phyloP scores from a whole-genome alignment of 2,797 vertebrate species.

The Notamacropus eugenii region DNA sequence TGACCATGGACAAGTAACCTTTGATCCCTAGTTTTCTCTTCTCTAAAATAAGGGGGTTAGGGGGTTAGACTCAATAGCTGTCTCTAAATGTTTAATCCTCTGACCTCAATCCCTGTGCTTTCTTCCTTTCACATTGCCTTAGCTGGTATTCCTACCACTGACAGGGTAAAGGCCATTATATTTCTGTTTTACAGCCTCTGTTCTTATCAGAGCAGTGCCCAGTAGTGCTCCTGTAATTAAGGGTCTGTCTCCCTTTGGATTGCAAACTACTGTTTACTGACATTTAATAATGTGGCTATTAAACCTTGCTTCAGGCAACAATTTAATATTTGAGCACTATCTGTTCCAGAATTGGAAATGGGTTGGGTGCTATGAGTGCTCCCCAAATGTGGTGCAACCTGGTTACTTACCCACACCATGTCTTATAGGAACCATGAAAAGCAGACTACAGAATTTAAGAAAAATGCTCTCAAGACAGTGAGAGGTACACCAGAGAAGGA shows the following conservation, averaged over 20 bases:
- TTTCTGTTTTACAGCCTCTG: background rate
- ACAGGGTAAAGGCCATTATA: background rate
- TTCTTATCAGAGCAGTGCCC: slow-evolving; percentile 26
- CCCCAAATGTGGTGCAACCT: background rate
- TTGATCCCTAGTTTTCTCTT: background rate
- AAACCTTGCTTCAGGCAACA: slow-evolving; percentile 51
- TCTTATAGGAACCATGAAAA: slow-evolving; percentile 12
- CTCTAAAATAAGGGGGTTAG: background rate
- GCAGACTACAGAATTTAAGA: background rate
- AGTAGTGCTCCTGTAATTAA: slow-evolving; percentile 30
- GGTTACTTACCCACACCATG: background rate
- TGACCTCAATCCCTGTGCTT: background rate
- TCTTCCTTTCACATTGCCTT: background rate
- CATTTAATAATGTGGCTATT: slow-evolving; percentile 41
- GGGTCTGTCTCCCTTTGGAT: slow-evolving; percentile 18
- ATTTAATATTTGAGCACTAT: slow-evolving; percentile 32
- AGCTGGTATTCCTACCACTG: slow-evolving; percentile 7
- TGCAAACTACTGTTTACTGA: slow-evolving; percentile 52
- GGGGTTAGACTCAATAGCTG: background rate
- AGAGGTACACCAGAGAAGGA: background rate
- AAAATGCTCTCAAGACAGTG: background rate
- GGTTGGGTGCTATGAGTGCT: background rate
- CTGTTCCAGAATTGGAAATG: slow-evolving; percentile 6
- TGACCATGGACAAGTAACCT: no score
- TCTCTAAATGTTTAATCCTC: background rate